Conservation (phyloP, 2,888 invertebrate species). For the Spialia ferax region DNA sequence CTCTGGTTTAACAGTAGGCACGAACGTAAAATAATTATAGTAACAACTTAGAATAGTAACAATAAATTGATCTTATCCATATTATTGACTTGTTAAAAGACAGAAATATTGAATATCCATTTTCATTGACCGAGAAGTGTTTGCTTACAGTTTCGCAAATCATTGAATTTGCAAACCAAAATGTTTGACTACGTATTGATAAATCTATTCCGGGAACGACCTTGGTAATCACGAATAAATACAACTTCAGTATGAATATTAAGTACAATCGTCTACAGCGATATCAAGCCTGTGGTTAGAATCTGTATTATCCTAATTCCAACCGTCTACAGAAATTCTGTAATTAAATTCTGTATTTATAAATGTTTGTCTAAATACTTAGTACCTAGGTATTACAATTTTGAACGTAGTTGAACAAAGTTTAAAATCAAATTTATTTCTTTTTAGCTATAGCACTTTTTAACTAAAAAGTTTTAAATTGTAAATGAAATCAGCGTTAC, state of each 20-base stretch:
- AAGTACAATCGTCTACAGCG: not conserved
- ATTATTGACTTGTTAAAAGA: not conserved
- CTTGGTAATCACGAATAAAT: not conserved
- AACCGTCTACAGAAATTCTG: not conserved
- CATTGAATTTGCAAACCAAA: constrained; percentile 16
- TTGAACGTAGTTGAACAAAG: too few relatives aligned
- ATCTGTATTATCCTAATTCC: not conserved
- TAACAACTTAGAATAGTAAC: too few relatives aligned
- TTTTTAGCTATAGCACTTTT: too few relatives aligned
- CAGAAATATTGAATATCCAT: not conserved
- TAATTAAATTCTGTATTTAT: too few relatives aligned
- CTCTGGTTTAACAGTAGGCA: too few relatives aligned
- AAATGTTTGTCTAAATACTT: too few relatives aligned
- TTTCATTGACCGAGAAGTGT: not conserved
- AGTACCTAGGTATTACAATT: too few relatives aligned
- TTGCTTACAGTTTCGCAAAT: constrained; percentile 5
- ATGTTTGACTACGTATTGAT: not conserved
- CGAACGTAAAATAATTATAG: too few relatives aligned
- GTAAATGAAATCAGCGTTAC: too few relatives aligned
- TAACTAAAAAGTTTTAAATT: too few relatives aligned
- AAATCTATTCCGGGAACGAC: not conserved
- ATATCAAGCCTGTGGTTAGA: not conserved
- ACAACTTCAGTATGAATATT: constrained; percentile 11
- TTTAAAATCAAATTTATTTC: too few relatives aligned
- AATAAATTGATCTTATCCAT: not conserved